Conservation (phyloP, 2,888 invertebrate genomes). For the Hoplodrina blanda region DNA sequence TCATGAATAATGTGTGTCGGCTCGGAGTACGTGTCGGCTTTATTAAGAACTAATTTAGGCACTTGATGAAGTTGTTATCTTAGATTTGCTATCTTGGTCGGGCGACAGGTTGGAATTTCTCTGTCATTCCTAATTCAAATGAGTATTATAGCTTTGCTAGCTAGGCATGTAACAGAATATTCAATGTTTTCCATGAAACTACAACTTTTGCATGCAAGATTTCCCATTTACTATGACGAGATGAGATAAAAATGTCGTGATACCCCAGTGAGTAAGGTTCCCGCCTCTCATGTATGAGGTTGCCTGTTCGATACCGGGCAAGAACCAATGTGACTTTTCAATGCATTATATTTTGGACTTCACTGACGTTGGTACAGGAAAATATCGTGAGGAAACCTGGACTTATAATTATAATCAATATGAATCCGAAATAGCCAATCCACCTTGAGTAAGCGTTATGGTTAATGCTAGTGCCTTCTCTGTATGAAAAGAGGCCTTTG, state of each 20-base stretch:
- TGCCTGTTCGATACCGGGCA: no score
- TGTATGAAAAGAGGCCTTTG: no score
- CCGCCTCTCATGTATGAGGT: no score
- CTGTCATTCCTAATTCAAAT: constrained; percentile 10
- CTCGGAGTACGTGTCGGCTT: background rate
- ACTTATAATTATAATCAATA: no score
- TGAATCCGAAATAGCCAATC: no score
- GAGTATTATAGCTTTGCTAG: background rate
- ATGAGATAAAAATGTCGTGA: background rate
- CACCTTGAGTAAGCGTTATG: no score
- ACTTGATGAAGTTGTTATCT: constrained; percentile 28
- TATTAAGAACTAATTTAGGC: constrained; percentile 14
- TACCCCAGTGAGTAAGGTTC: no score
- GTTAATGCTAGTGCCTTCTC: no score
- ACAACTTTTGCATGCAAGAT: constrained; percentile 3
- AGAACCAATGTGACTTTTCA: no score
- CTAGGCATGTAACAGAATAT: constrained; percentile 15
- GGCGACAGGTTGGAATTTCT: constrained; percentile 19
- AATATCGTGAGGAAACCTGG: no score
- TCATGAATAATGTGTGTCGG: constrained; percentile 8
- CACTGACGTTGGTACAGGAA: no score
- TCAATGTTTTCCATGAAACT: constrained; percentile 11
- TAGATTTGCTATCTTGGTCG: constrained; percentile 29
- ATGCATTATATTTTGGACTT: no score
- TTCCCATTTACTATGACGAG: constrained; percentile 6